These are phyloP conservation scores for Drosophila differens DNA, from an alignment of 2,888 invertebrate genomes.

Conservation along the genomic window DNA sequence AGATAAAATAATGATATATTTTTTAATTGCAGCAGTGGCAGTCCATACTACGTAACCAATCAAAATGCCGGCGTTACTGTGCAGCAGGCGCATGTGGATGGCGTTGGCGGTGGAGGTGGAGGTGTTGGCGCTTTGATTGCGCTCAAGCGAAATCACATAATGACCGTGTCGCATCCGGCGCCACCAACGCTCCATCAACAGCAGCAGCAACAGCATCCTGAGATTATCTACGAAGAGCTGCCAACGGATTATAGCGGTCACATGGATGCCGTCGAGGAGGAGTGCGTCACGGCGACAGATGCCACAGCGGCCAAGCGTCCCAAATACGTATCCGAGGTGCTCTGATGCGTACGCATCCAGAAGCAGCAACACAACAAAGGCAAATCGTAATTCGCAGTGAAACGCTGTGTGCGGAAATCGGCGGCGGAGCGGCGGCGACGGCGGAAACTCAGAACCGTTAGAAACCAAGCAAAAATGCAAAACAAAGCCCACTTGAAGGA, in stretches of 20 bases:
- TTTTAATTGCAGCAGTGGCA: conserved; percentile 71
- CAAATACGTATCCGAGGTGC: conserved; percentile 84
- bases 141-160: conserved; percentile 83
- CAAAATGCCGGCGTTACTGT: conserved; percentile 74
- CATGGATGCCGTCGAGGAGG: conserved; percentile 83
- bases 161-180: conserved; percentile 75
- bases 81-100: conserved; percentile 64
- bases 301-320: conserved; percentile 82
- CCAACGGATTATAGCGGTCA: conserved; percentile 84
- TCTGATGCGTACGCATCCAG: conserved; percentile 83
- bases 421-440: conserved; percentile 16
- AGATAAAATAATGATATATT: background rate
- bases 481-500: conserved; percentile 55
- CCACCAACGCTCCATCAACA: conserved; percentile 66
- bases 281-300: conserved; percentile 72
- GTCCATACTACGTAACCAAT: conserved; percentile 83
- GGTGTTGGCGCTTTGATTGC: conserved; percentile 82
- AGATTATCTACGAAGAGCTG: conserved; percentile 83
- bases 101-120: conserved; percentile 55
- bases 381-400: conserved; percentile 51
- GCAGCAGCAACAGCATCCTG: conserved; percentile 73
- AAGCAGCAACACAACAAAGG: conserved; percentile 64
- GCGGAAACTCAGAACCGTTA: conserved; percentile 30
- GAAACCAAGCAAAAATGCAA: conserved; percentile 42
- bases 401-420: conserved; percentile 17